Conservation (phyloP, 2,797 vertebrate genomes). For the Remorina albescens region DNA sequence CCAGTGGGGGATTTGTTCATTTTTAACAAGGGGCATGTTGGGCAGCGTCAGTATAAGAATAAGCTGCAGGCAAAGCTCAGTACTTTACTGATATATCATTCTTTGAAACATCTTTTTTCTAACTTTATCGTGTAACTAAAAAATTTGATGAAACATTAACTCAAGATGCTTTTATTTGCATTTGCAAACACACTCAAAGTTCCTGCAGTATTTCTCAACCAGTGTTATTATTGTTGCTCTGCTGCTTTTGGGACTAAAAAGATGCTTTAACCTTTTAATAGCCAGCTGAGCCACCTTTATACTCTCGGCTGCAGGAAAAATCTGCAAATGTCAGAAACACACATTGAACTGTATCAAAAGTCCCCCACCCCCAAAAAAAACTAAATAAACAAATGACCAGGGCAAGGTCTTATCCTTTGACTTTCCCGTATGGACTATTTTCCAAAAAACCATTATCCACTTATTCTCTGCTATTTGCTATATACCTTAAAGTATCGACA, state of each 20-base stretch:
- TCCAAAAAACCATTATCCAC: slow-evolving; percentile 26
- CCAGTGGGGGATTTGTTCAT: slow-evolving; percentile 56
- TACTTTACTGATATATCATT: slow-evolving; percentile 31
- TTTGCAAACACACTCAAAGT: slow-evolving; percentile 26
- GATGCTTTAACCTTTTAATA: slow-evolving; percentile 49
- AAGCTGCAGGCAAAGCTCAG: slow-evolving; percentile 27
- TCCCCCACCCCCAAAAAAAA: neutral
- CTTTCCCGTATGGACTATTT: slow-evolving; percentile 6
- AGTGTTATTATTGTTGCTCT: slow-evolving; percentile 11
- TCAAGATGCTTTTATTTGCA: slow-evolving; percentile 11
- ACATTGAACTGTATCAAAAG: slow-evolving; percentile 31
- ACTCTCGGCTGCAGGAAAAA: slow-evolving; percentile 38
- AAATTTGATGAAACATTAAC: slow-evolving; percentile 12
- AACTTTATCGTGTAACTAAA: neutral
- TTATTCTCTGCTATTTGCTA: slow-evolving; percentile 10
- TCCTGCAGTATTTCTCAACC: slow-evolving; percentile 14
- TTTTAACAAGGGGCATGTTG: slow-evolving; percentile 66
- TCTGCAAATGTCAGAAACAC: slow-evolving; percentile 38
- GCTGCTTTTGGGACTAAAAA: slow-evolving; percentile 33
- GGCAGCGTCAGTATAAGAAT: slow-evolving; percentile 31
- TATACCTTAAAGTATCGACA: slow-evolving; percentile 58
- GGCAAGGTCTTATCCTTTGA: slow-evolving; percentile 29
- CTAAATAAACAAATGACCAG: neutral
- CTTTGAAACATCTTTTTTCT: slow-evolving; percentile 8
- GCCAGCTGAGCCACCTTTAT: slow-evolving; percentile 50